These are phyloP conservation scores for Agrochola macilenta DNA, from an alignment of 2,888 invertebrate genomes.

Conservation along the genomic window DNA sequence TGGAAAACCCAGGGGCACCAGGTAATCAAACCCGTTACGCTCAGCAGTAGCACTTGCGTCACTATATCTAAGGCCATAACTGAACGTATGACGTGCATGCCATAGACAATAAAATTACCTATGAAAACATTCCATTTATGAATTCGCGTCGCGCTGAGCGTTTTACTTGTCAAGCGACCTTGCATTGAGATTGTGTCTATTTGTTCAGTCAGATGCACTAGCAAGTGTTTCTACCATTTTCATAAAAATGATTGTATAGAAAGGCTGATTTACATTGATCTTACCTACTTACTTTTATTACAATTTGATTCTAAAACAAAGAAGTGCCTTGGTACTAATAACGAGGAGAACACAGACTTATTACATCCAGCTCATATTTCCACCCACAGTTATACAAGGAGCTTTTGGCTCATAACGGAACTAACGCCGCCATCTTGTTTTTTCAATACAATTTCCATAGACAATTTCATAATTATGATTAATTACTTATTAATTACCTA, in stretches of 20 bases:
- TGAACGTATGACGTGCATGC: background rate
- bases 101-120: background rate
- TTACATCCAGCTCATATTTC: background rate
- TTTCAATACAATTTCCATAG: background rate
- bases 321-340: background rate
- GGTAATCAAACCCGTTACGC: background rate
- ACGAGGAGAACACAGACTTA: background rate
- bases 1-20: background rate
- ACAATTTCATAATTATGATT: background rate
- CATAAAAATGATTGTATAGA: background rate
- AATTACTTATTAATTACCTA: background rate
- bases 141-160: constrained; percentile 24
- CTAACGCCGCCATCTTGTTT: background rate
- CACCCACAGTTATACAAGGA: background rate
- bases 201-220: constrained; percentile 27
- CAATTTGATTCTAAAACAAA: background rate
- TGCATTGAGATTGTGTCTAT: constrained; percentile 6
- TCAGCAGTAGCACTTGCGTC: background rate
- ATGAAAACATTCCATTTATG: constrained; percentile 35
- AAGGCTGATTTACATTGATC: background rate
- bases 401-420: background rate
- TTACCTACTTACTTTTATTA: background rate
- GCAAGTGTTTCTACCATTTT: background rate
- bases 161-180: constrained; percentile 23
- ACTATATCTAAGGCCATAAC: too few species aligned